Base-by-base conservation (phyloP, 92 coral and sea anemone species). In the Chrysogorgia sp. region DNA sequence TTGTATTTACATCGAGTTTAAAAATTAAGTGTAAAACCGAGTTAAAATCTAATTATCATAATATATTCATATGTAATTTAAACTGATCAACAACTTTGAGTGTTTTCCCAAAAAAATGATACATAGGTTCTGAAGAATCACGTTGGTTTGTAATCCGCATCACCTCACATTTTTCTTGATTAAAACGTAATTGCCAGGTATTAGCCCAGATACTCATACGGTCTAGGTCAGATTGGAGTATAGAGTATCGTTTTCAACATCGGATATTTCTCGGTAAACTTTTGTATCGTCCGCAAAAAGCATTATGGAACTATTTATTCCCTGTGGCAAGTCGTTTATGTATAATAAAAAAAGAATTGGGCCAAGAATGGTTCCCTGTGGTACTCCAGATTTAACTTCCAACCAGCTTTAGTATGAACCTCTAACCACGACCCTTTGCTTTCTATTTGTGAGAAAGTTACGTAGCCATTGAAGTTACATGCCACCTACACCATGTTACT, bases 261-360 rank as follows among this genome's bases (percentile, higher is more conserved):
- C 34, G 33, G 85, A 34, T 4, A 70, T 17, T 57, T 81, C 43
- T 40, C 79, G 62, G 34, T 81, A 69, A 6, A 81, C 58, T 23
- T 81, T 81, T 66, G 79, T 69, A 57, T 69, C 71, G 43, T 81
- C 71, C 7, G 85, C 85, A n/a, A 41, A 81, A 40, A 69, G 45
- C 63, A 22, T 81, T 25, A 81, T 25, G 19, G 35, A 41, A 56
- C 21, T 64, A 28, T n/a, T 30, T 25, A 29, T 77, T 34, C 56
- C 56, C 17, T 43, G 34, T 43, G 77, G 58, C 22, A 81, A 55
- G 1, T 57, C 85, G 40, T 81, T 81, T 15, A 70, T 67, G 55
- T 74, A 74, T 7, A 61, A 43, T 68, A 82, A 47, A 45, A 82
- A 82, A 0, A 74, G 26, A 26, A 74, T 63, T 1, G 81, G 74